Percentiles rank a stretch among this genome's conserved stretches.
Conservation (phyloP, 2,888 invertebrate genomes). For the Orchesella flavescens region DNA sequence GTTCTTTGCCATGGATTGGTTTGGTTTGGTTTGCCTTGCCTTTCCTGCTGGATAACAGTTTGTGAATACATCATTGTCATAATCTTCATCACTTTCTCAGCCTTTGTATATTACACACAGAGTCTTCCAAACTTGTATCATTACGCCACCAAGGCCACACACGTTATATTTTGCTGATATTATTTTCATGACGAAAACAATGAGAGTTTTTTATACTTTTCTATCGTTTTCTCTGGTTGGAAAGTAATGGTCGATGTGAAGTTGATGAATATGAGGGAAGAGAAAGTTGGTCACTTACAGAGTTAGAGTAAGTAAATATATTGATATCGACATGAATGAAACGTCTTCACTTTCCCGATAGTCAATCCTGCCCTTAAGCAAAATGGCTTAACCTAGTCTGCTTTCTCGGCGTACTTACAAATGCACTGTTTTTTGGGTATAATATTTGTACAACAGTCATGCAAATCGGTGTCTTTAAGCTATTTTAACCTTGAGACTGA, state of each 20-base stretch:
- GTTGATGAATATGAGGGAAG: background rate
- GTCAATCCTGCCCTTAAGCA: too few species aligned
- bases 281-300: too few species aligned
- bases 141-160: slow-evolving; percentile 1
- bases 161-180: slow-evolving; percentile 42
- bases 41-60: slow-evolving; percentile 31
- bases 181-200: slow-evolving; percentile 30
- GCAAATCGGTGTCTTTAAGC: too few species aligned
- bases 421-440: too few species aligned
- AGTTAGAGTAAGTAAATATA: too few species aligned
- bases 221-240: background rate
- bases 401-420: too few species aligned
- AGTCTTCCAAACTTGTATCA: background rate
- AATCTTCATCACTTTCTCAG: slow-evolving; percentile 45
- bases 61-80: slow-evolving; percentile 62
- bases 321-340: too few species aligned
- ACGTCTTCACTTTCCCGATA: too few species aligned
- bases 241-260: background rate
- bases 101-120: background rate
- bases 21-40: too few species aligned
- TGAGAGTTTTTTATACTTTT: background rate
- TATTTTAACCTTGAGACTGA: too few species aligned
- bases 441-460: too few species aligned
- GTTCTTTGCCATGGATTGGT: slow-evolving; percentile 10
- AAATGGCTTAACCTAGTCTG: too few species aligned